Conservation (phyloP, 2,113 vertebrate species). For the Thinocorus orbignyianus region DNA sequence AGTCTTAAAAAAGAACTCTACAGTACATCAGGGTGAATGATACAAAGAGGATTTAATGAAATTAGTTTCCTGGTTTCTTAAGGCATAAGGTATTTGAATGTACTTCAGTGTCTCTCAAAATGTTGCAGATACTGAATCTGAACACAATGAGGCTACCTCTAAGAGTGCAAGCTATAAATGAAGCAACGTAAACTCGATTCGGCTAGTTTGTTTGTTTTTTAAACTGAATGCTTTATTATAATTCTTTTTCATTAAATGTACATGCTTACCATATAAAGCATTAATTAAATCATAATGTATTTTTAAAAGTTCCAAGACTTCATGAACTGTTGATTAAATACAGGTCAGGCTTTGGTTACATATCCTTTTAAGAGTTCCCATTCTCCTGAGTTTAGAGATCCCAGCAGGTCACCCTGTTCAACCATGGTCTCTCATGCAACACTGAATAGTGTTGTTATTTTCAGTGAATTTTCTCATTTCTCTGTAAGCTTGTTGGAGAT, state of each 20-base stretch:
- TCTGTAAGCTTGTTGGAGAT: slow-evolving; percentile 2
- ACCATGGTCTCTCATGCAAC: not conserved
- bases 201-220: not conserved
- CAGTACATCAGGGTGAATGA: not conserved
- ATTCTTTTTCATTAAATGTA: not conserved
- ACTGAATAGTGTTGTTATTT: not conserved
- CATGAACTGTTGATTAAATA: slow-evolving; percentile 29
- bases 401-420: not conserved
- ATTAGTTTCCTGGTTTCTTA: not conserved
- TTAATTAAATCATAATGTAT: not conserved
- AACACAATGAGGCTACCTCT: not conserved
- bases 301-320: slow-evolving; percentile 27
- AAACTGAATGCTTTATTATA: not conserved
- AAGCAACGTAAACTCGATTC: not conserved
- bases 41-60: not conserved
- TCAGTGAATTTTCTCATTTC: not conserved
- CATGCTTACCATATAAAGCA: not conserved
- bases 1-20: not conserved
- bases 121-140: not conserved
- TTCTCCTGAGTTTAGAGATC: not conserved
- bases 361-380: not conserved
- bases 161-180: not conserved
- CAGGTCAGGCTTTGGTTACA: not conserved
- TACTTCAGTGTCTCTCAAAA: not conserved
- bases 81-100: not conserved